Conservation (phyloP, 2,888 invertebrate genomes). For the Eupithecia dodoneata region DNA sequence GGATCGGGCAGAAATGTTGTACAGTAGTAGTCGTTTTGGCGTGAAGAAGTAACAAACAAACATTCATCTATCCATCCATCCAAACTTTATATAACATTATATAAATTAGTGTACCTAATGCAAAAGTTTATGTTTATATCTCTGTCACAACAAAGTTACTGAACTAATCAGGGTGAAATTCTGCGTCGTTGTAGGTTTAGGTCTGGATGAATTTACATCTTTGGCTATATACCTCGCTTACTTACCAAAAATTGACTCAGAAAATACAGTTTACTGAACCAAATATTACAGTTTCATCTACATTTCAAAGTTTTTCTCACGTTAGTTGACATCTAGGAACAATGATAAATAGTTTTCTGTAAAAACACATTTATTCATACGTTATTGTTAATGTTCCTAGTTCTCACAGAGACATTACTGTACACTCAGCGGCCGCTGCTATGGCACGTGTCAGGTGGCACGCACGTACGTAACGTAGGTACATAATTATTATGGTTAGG, state of each 20-base stretch:
- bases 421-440: constrained; percentile 9
- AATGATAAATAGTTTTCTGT: constrained; percentile 1
- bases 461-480: background rate
- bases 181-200: too few relatives aligned
- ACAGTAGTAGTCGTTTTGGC: too few relatives aligned
- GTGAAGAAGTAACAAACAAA: too few relatives aligned
- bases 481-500: background rate
- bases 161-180: too few relatives aligned
- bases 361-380: constrained; percentile 13
- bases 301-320: constrained; percentile 1
- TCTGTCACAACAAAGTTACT: too few relatives aligned
- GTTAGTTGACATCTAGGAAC: constrained; percentile 7
- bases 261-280: background rate
- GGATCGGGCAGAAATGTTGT: too few relatives aligned
- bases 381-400: constrained; percentile 9
- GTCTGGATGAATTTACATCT: too few relatives aligned
- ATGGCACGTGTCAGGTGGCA: constrained; percentile 1
- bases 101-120: too few relatives aligned
- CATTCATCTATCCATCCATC: too few relatives aligned
- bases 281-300: background rate
- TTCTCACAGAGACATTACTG: constrained; percentile 12
- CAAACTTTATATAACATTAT: too few relatives aligned
- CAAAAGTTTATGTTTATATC: too few relatives aligned
- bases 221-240: too few relatives aligned
- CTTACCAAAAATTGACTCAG: background rate